Base-by-base conservation (phyloP, 2,113 vertebrate genomes). In the Takifugu bimaculatus region DNA sequence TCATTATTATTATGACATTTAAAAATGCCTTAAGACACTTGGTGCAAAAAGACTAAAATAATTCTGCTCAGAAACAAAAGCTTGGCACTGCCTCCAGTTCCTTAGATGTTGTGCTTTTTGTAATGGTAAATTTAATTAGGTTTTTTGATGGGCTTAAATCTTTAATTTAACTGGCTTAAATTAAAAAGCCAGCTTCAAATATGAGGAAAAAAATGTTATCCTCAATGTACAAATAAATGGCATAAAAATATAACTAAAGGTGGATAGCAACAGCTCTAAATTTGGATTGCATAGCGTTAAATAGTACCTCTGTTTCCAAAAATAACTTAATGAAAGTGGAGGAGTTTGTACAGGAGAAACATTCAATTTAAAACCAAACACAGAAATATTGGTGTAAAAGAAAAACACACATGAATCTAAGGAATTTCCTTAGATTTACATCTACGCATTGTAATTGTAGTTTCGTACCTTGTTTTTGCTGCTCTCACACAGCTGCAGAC, bases 401-500 rank as follows among this genome's bases (percentile, higher is more conserved):
- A 20, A 20, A 20, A 20, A 20, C 20, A 20, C 20, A 20, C 20
- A 20, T 20, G 20, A 20, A 20, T 20, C 20, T 20, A 20, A 20
- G 20, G 20, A 20, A 20, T 20, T 20, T 20, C 20, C 20, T 20
- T 1, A 20, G 20, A 20, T 20, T 20, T 20, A 20, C 20, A 20
- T 20, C 20, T 20, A 20, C 20, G 20, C 20, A 20, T 20, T 20
- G 20, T 20, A 20, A 20, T 20, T 20, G 26, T 43, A 13, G 47
- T 47, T 42, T 44, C 82, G 72, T 72, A 91, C 95, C 94, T 96
- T 97, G 89, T 95, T 93, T 68, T 93, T 95, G 90, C 92, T 94
- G 91, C 95, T 97, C 85, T 95, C 94, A 44, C 95, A 97, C 83
- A 95, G 92, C 75, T 97, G 95, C 80, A 96, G 88, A 81, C 95